Base-by-base conservation (phyloP, 1,140 invertebrate genomes). In the Solen grandis region DNA sequence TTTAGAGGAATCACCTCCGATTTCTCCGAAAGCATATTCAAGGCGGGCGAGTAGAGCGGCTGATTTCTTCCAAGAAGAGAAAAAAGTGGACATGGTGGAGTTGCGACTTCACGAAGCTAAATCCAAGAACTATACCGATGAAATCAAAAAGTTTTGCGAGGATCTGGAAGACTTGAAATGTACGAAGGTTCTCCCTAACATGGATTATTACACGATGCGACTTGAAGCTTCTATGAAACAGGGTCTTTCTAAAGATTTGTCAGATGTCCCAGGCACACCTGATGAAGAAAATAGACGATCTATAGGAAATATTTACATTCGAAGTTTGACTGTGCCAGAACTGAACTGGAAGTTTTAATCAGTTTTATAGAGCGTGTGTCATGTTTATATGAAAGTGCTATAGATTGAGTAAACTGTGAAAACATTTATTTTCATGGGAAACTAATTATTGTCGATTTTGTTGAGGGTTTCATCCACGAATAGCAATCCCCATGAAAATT, bases 271-370 rank as follows among this genome's bases (percentile, higher is more conserved):
- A 8, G 77, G 68, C 10, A 80, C 77, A 27, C 77, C 77, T 19
- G 77, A 80, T n/a, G 77, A 80, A 13, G 77, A 80, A 41, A 52
- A 80, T 33, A 54, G 19, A 52, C 55, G 77, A 14, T 72, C 54
- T 31, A 35, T 80, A 2, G 77, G 77, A 65, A 65, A 80, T 70
- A 13, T 80, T 5, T 72, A 63, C 41, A 57, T 80, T 5, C 36
- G 55, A 52, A 80, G 77, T 65, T 55, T 80, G 25, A 80, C 77
- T 13, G 50, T 80, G 41, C 66, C 77, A 16, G 14, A 69, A n/a
- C 36, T 80, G 27, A 69, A 69, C 63, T 78, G 46, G 63, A 54
- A 57, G 33, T 74, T 60, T 46, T 46, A 46, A n/a, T n/a, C n/a
- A n/a, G n/a, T n/a, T n/a, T n/a, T n/a, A n/a, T n/a, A n/a, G n/a